Evolutionary conservation across 2,797 vertebrate genomes (phyloP).

Genomic region (Synanceia verrucosa): DNA sequence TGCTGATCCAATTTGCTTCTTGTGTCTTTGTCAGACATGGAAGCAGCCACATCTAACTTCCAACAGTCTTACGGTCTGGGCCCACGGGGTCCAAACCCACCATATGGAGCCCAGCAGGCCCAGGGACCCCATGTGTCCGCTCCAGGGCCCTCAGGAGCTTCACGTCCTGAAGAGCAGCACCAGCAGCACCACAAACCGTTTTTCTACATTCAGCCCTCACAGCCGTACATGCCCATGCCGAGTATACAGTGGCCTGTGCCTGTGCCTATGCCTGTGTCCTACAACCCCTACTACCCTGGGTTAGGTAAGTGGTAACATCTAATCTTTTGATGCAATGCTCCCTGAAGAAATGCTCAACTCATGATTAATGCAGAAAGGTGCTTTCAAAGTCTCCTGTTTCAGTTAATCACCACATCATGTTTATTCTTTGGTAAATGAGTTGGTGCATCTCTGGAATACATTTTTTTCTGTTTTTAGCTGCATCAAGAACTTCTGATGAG

Average conservation of each 20-base stretch:
- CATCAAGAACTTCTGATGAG: too few relatives aligned
- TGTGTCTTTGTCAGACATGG: slow-evolving; percentile 51
- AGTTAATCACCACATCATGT: neutral
- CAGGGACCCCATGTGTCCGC: slow-evolving; percentile 27
- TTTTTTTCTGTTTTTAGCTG: too few relatives aligned
- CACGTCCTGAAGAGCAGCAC: slow-evolving; percentile 65
- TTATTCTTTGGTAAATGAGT: neutral
- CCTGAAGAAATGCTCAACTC: neutral
- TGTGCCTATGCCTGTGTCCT: slow-evolving; percentile 70
- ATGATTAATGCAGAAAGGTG: neutral
- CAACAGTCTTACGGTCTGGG: slow-evolving; percentile 48
- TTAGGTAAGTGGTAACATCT: slow-evolving; percentile 57
- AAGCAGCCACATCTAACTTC: slow-evolving; percentile 49
- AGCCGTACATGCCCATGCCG: slow-evolving; percentile 79
- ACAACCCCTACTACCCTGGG: slow-evolving; percentile 78
- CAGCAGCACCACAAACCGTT: slow-evolving; percentile 74
- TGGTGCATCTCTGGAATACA: neutral
- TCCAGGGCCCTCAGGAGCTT: slow-evolving; percentile 38
- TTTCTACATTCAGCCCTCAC: slow-evolving; percentile 80
- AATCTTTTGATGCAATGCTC: neutral
- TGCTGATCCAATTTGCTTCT: neutral
- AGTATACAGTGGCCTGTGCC: slow-evolving; percentile 79
- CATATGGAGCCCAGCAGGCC: slow-evolving; percentile 29
- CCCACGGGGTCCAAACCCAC: slow-evolving; percentile 48
- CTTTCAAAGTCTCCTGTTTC: neutral